Evolutionary conservation across 2,888 invertebrate genomes (phyloP).

Genomic region (Osmoderma eremita): DNA sequence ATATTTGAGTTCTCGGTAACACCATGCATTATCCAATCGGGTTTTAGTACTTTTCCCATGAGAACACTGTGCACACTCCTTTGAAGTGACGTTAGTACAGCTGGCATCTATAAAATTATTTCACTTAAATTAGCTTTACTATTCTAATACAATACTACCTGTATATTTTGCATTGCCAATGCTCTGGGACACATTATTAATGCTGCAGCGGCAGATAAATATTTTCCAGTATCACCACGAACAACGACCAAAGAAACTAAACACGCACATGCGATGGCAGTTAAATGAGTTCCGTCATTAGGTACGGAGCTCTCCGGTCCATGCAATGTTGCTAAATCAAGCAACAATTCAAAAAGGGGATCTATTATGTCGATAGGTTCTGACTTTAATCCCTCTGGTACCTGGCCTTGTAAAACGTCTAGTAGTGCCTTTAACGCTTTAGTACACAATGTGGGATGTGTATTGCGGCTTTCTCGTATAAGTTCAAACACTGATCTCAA

Average conservation of each 20-base stretch:
- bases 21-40: slow-evolving; percentile 90
- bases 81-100: slow-evolving; percentile 85
- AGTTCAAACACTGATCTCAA: slow-evolving; percentile 89
- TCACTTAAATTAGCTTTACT: slow-evolving; percentile 7
- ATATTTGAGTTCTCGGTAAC: slow-evolving; percentile 81
- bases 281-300: slow-evolving; percentile 76
- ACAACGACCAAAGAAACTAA: slow-evolving; percentile 92
- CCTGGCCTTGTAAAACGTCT: slow-evolving; percentile 90
- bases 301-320: slow-evolving; percentile 70
- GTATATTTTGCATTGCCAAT: slow-evolving; percentile 82
- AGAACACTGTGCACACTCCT: slow-evolving; percentile 89
- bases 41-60: slow-evolving; percentile 83
- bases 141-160: slow-evolving; percentile 65
- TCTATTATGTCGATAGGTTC: slow-evolving; percentile 83
- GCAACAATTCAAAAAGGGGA: slow-evolving; percentile 83
- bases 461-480: slow-evolving; percentile 84
- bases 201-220: slow-evolving; percentile 86
- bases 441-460: slow-evolving; percentile 87
- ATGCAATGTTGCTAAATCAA: slow-evolving; percentile 82
- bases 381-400: slow-evolving; percentile 83
- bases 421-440: slow-evolving; percentile 88
- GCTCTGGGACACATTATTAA: slow-evolving; percentile 85
- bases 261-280: slow-evolving; percentile 91
- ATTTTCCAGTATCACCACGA: slow-evolving; percentile 90
- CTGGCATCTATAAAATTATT: slow-evolving; percentile 74